Evolutionary conservation across 2,797 vertebrate genomes (phyloP), one percentile per base, ranked within the genome.

Genomic region (Hemibagrus guttatus): DNA sequence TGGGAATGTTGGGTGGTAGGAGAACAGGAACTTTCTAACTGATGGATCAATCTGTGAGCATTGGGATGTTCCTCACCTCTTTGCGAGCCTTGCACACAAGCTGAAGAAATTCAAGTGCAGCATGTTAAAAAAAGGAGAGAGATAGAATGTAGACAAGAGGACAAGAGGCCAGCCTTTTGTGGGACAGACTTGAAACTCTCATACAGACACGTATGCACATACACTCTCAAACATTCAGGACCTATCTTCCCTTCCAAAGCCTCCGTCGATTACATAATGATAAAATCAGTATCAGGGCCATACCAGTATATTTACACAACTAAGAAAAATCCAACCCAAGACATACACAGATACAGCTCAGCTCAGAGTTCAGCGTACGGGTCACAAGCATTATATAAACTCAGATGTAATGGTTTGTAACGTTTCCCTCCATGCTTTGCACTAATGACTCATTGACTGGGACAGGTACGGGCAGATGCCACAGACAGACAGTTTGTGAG

Each of bases 21-120:
- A 31, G 26, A 54, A 46, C n/a, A 66, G 56, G 6, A 61, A 39
- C 56, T 69, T 66, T 84, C 39, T 63, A 87, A 88, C 90, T 92
- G 91, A 94, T 89, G 84, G 87, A 93, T 94, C 86, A 87, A 82
- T 56, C 49, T 88, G 89, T 74, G 89, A 90, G 79, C 1, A 88
- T 84, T 88, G 54, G 69, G 66, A 90, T 93, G 92, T 94, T 94
- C 91, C 86, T 90, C 91, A 91, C 93, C 86, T 87, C 63, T 88
- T 79, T 90, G 93, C 56, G 87, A 94, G 71, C 78, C 91, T 88
- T 84, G 89, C 90, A 91, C 91, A 92, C 92, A 86, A 88, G 88
- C 89, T 90, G 89, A 93, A 83, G 90, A 95, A 95, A 95, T 94
- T 95, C 93, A 93, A 93, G 91, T 87, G 87, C 89, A 90, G 80